Percentiles rank a stretch among this genome's conserved stretches.
Conservation (phyloP, 2,888 invertebrate genomes). For the Parascotia fuliginaria region DNA sequence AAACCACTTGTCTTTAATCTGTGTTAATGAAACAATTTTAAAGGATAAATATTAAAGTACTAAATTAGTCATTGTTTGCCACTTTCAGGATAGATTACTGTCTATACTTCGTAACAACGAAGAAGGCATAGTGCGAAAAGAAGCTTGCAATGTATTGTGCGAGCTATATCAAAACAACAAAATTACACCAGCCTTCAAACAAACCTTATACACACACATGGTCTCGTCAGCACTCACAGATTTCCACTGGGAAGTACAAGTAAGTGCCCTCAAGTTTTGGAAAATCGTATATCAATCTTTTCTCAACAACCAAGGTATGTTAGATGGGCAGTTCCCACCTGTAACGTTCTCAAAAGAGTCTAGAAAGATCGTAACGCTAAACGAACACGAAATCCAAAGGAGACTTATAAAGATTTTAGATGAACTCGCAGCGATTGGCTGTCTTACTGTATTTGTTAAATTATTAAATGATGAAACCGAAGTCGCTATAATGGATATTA, state of each 20-base stretch:
- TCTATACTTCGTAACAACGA: conserved; percentile 87
- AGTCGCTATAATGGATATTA: conserved; percentile 88
- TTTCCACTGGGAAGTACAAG: conserved; percentile 93
- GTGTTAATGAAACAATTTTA: too few species aligned
- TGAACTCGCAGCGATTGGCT: conserved; percentile 88
- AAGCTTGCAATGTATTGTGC: conserved; percentile 88
- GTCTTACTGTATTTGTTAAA: conserved; percentile 89
- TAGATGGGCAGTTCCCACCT: conserved; percentile 91
- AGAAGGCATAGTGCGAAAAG: conserved; percentile 92
- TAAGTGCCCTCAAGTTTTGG: conserved; percentile 90
- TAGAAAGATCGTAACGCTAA: conserved; percentile 91
- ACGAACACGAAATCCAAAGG: conserved; percentile 87
- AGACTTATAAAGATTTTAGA: conserved; percentile 88
- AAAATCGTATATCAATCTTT: conserved; percentile 87
- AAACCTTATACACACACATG: conserved; percentile 87
- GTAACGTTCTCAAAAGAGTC: conserved; percentile 92
- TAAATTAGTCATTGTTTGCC: background rate
- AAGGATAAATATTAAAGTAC: too few species aligned
- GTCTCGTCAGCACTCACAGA: conserved; percentile 88
- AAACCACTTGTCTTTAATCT: too few species aligned
- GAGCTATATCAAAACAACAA: conserved; percentile 88
- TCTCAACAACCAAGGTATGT: conserved; percentile 92
- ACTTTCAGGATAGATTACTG: conserved; percentile 82
- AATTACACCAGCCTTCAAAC: conserved; percentile 82
- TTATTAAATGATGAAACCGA: conserved; percentile 90